Evolutionary conservation across 2,797 vertebrate species (phyloP), one percentile per base, ranked within the genome.

Genomic region (Ctenosaura bakeri): DNA sequence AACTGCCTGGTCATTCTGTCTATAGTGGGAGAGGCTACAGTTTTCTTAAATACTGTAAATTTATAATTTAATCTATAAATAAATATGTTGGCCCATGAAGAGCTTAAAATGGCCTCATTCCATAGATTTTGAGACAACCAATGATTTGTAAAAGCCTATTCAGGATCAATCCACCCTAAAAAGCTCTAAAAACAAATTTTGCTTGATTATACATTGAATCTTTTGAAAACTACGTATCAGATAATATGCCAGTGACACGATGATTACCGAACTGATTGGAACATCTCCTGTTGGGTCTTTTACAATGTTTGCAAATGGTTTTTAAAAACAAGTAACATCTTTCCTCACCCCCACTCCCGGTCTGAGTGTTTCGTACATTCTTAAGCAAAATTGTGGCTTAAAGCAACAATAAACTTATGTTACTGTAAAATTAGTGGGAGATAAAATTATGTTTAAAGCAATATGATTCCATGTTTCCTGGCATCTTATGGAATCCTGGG

Each of bases 211-310:
- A 56, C 50, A 56, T 83, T 52, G 24, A 85, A 0, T 46, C 56
- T 91, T 62, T 20, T 29, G 85, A 90, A 59, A 92, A 56, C 90
- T 89, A 89, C 50, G 50, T 76, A 26, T 76, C 18, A 82, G 54
- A 0, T 0, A 56, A 87, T 90, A 87, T 90, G 20, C 20, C 62
- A 91, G 91, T 79, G 71, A 93, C 91, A 92, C 78, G 0, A 90
- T 94, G 93, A 87, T 6, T 94, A 46, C 90, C 74, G 0, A 0
- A 77, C 7, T 10, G 83, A 35, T 3, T 91, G 90, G 86, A 94
- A 35, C 32, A 85, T 12, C 35, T 4, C 1, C 46, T 71, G 4
- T 82, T 73, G 71, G 89, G 29, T 94, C 71, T 74, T 94, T 86
- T 50, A 1, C 13, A 92, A 32, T 10, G 35, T 78, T 90, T 66